A percentile compares a stretch with the other conserved stretches of the same genome.
Conservation (phyloP, 2,888 invertebrate species). For the Cheilosia vulpina region DNA sequence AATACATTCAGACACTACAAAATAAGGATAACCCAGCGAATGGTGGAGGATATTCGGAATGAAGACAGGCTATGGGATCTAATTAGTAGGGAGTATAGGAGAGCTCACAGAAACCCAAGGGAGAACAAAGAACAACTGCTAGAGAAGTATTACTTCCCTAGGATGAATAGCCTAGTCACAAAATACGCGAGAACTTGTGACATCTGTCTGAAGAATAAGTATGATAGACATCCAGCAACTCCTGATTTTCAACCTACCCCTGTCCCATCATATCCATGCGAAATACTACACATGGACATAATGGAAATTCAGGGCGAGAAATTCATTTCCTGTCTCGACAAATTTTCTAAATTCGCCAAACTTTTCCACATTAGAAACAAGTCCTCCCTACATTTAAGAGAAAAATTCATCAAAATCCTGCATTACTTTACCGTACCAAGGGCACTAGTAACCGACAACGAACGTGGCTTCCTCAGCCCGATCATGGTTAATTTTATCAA, state of each 20-base stretch:
- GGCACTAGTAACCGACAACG: too few species aligned
- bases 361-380: too few species aligned
- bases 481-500: neutral
- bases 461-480: neutral
- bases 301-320: slow-evolving; percentile 18
- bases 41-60: neutral
- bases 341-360: too few species aligned
- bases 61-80: neutral
- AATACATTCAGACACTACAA: too few species aligned
- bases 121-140: slow-evolving; percentile 12
- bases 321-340: slow-evolving; percentile 6
- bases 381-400: too few species aligned
- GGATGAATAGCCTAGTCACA: slow-evolving; percentile 2
- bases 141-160: neutral
- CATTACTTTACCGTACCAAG: too few species aligned
- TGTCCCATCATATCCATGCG: neutral
- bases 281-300: neutral
- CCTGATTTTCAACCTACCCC: slow-evolving; percentile 9
- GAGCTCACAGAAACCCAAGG: slow-evolving; percentile 2
- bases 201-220: neutral
- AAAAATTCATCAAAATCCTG: too few species aligned
- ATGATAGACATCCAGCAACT: neutral
- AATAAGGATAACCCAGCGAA: neutral
- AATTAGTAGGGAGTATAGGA: neutral
- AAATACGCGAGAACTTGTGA: neutral